phyloP scores from a whole-genome alignment of 2,113 vertebrate species.

The Eclectus roratus region DNA sequence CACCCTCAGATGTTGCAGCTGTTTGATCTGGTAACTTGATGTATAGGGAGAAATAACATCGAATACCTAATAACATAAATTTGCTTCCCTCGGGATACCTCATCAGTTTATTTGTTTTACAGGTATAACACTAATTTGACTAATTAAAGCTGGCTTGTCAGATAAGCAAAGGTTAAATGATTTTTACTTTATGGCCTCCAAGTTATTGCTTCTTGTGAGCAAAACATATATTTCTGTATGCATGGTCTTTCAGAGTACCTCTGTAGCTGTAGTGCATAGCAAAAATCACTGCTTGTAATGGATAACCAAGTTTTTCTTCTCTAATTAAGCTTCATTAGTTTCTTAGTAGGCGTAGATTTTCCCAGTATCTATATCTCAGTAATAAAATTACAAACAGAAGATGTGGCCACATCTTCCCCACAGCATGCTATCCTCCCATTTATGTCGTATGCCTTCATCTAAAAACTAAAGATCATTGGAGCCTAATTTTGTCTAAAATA shows the following conservation, averaged over 20 bases:
- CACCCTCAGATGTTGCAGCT: not conserved
- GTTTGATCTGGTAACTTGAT: not conserved
- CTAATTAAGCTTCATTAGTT: not conserved
- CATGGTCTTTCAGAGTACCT: not conserved
- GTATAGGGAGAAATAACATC: not conserved
- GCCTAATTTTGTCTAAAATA: conserved; percentile 17
- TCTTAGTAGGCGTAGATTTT: not conserved
- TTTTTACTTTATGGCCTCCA: not conserved
- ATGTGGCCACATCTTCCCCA: not conserved
- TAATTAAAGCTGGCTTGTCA: not conserved
- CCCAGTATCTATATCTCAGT: not conserved
- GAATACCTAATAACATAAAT: not conserved
- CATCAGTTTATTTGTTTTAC: not conserved
- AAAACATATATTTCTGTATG: not conserved
- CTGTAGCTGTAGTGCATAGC: not conserved
- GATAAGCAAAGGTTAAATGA: not conserved
- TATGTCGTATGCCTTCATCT: not conserved
- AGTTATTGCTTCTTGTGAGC: not conserved
- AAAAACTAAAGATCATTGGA: not conserved
- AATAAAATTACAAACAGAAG: not conserved
- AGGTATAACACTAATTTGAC: not conserved
- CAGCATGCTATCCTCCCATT: not conserved
- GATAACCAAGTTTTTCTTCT: not conserved
- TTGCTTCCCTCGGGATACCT: not conserved
- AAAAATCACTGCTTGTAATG: not conserved